These are phyloP conservation scores for Mythimna loreyi DNA, from an alignment of 2,888 invertebrate genomes.

Conservation along the genomic window DNA sequence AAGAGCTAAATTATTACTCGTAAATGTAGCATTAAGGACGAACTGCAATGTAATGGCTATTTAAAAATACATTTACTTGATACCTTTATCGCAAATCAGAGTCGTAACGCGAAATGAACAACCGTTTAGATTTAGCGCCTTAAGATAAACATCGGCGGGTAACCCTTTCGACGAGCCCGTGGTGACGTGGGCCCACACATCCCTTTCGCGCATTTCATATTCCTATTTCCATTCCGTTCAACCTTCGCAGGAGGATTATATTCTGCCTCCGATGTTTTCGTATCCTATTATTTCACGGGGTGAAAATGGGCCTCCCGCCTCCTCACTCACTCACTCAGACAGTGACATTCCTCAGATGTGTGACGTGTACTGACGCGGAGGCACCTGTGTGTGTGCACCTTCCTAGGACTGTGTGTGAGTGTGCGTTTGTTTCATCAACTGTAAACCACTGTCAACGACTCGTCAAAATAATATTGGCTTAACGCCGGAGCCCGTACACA, in stretches of 20 bases:
- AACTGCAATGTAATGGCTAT: constrained; percentile 54
- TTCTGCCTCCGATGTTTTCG: constrained; percentile 90
- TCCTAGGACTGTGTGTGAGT: constrained; percentile 71
- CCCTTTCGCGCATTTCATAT: constrained; percentile 90
- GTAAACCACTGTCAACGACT: constrained; percentile 90
- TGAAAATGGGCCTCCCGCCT: constrained; percentile 90
- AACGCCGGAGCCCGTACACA: constrained; percentile 81
- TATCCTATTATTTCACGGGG: constrained; percentile 91
- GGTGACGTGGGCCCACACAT: constrained; percentile 77
- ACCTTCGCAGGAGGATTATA: constrained; percentile 90
- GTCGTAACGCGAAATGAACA: constrained; percentile 76
- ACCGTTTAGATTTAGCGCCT: constrained; percentile 83
- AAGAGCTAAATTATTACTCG: constrained; percentile 55
- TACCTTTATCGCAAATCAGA: constrained; percentile 62
- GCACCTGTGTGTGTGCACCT: constrained; percentile 73
- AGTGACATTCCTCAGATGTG: constrained; percentile 77
- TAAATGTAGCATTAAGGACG: constrained; percentile 57
- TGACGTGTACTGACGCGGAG: constrained; percentile 70
- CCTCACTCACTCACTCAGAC: constrained; percentile 82
- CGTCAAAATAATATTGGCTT: constrained; percentile 90
- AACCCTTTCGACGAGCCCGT: constrained; percentile 85
- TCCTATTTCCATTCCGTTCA: constrained; percentile 89
- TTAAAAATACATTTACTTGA: constrained; percentile 62
- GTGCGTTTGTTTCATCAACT: constrained; percentile 87
- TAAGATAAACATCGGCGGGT: constrained; percentile 83